These are phyloP conservation scores for Drosophila sp. DNA, from an alignment of 1,140 invertebrate species.

Conservation along the genomic window DNA sequence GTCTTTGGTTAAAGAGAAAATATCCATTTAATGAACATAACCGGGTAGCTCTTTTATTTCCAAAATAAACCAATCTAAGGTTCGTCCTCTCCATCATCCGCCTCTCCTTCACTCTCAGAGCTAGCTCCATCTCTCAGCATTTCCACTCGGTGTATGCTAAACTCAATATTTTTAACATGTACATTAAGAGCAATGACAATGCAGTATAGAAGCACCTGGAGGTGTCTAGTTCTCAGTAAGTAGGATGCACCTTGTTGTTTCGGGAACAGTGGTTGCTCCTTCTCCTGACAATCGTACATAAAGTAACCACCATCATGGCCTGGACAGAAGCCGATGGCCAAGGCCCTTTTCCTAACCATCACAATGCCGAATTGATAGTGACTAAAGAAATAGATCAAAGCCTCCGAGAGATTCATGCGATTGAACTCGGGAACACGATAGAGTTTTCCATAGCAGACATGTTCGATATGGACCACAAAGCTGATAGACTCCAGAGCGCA, in stretches of 20 bases:
- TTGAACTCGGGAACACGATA: slow-evolving; percentile 86
- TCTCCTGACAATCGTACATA: slow-evolving; percentile 87
- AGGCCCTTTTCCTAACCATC: slow-evolving; percentile 85
- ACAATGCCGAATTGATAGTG: slow-evolving; percentile 86
- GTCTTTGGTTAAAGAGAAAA: no score
- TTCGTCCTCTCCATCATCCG: not conserved
- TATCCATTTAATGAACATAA: no score
- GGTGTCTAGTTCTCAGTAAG: slow-evolving; percentile 86
- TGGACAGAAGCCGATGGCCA: slow-evolving; percentile 86
- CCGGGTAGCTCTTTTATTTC: no score
- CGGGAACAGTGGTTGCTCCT: slow-evolving; percentile 86
- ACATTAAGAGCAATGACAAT: slow-evolving; percentile 86
- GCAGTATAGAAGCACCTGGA: slow-evolving; percentile 87
- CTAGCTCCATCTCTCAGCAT: slow-evolving; percentile 69
- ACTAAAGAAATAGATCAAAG: slow-evolving; percentile 87
- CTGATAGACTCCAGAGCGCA: slow-evolving; percentile 86
- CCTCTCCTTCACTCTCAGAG: slow-evolving; percentile 59
- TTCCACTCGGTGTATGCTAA: slow-evolving; percentile 77
- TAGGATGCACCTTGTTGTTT: slow-evolving; percentile 86
- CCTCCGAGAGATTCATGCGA: slow-evolving; percentile 87
- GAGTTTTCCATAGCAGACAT: slow-evolving; percentile 86
- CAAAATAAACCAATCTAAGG: no score
- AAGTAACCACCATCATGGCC: slow-evolving; percentile 86
- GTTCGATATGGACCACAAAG: slow-evolving; percentile 86
- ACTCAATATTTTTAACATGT: slow-evolving; percentile 77